phyloP scores from a whole-genome alignment of 2,113 vertebrate species.

The Nothoprocta pentlandii region DNA sequence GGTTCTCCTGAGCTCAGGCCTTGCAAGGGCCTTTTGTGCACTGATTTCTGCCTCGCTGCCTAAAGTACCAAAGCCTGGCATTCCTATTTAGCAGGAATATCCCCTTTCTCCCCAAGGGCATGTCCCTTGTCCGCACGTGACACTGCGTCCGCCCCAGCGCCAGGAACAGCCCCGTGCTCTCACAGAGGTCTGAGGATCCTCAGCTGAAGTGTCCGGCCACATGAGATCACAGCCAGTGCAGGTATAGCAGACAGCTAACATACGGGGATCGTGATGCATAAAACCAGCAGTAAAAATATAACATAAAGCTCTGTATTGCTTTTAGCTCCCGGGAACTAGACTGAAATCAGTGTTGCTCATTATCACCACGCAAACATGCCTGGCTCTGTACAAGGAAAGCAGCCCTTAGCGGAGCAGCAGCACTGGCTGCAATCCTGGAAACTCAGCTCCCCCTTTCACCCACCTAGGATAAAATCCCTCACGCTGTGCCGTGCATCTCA shows the following conservation, averaged over 20 bases:
- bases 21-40: neutral
- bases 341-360: neutral
- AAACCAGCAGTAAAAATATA: neutral
- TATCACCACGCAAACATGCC: neutral
- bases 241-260: neutral
- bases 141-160: neutral
- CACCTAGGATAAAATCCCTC: neutral
- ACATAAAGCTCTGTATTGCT: neutral
- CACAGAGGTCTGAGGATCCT: neutral
- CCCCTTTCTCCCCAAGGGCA: neutral
- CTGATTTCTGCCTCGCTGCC: neutral
- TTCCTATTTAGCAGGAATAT: neutral
- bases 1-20: neutral
- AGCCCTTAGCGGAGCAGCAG: neutral
- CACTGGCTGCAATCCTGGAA: neutral
- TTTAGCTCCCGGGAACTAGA: neutral
- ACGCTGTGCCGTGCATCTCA: conserved; percentile 10
- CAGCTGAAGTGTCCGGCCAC: neutral
- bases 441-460: neutral
- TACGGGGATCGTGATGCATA: neutral
- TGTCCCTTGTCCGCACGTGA: rapidly evolving
- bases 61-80: neutral
- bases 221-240: neutral
- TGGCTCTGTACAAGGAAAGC: neutral
- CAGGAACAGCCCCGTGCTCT: neutral